These are phyloP conservation scores for Orthosia cruda DNA, from an alignment of 2,888 invertebrate genomes.

Conservation along the genomic window DNA sequence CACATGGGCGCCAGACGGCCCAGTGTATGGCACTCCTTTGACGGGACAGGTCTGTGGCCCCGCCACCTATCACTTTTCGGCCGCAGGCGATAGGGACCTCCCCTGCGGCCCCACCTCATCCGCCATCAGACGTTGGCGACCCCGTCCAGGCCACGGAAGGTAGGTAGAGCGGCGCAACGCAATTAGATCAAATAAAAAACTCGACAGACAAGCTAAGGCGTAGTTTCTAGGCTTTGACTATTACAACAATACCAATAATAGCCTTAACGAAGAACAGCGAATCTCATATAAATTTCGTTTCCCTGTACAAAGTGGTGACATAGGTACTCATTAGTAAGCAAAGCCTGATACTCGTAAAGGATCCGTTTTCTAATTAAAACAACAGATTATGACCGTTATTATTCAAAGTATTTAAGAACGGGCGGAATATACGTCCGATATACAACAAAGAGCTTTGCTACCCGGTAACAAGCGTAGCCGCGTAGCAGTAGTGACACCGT, in stretches of 20 bases:
- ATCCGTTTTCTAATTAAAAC: constrained; percentile 3
- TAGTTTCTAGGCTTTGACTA: too few species aligned
- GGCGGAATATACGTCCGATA: constrained; percentile 2
- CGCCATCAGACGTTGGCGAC: too few species aligned
- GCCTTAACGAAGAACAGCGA: neutral
- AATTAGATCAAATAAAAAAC: too few species aligned
- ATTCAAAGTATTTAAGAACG: constrained; percentile 26
- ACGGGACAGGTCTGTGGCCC: too few species aligned
- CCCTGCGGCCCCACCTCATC: too few species aligned
- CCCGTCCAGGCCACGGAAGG: too few species aligned
- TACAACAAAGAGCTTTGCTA: constrained; percentile 21
- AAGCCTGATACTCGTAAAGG: constrained; percentile 8
- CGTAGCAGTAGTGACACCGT: constrained; percentile 21
- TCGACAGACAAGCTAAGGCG: too few species aligned
- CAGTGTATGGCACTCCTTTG: too few species aligned
- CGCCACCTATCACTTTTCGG: too few species aligned
- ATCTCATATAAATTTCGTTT: neutral
- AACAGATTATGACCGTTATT: constrained; percentile 15
- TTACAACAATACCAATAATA: constrained; percentile 3
- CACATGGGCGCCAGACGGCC: too few species aligned
- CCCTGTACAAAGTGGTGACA: constrained; percentile 11
- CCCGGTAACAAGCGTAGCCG: constrained; percentile 44
- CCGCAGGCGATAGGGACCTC: too few species aligned
- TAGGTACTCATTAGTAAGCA: constrained; percentile 16
- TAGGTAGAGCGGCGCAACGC: too few species aligned